Base-by-base conservation (phyloP, 2,797 vertebrate genomes). In the Chromis chromis region DNA sequence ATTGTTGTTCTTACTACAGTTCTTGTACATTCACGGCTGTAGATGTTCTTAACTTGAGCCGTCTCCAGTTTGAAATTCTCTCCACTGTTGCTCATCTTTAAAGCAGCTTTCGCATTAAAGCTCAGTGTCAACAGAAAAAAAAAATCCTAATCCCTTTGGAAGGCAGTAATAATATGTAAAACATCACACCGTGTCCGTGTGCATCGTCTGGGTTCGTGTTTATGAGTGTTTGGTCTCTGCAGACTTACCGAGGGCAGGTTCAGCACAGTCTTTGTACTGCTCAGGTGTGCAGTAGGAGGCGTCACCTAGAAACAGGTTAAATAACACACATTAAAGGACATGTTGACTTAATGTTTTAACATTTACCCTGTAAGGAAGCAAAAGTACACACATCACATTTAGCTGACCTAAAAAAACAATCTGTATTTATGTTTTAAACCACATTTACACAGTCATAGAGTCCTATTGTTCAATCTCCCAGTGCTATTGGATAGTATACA, bases 191-290 rank as follows among this genome's bases (percentile, higher is more conserved):
- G 48, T 54, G 17, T 21, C 25, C 48, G 39, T 65, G 63, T 65
- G 65, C 62, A 54, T 58, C 5, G 22, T 46, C 27, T 33, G 36
- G 22, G 40, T 39, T 55, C 24, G 33, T 22, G 8, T 54, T n/a
- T 31, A 22, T 27, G 57, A 25, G 54, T 67, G 48, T 53, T 44
- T 24, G 9, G 31, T 31, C 31, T 31, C 8, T 42, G 55, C 19
- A 49, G 48, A 89, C 94, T 95, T 83, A 96, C 95, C 93, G 0
- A 99, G 94, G 0, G 98, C 97, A 25, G 98, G 98, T 84, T 99
- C 98, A 11, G 97, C 98, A 2, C 98, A 99, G 78, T 99, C 98
- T 90, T 99, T 99, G 86, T 99, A 99, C 93, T 99, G 98, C 91
- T 99, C 98, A 1, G 98, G 98, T 17, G 98, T 99, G 82, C 98